phyloP scores from a whole-genome alignment of 2,113 vertebrate genomes.

The Danionella cerebrum region DNA sequence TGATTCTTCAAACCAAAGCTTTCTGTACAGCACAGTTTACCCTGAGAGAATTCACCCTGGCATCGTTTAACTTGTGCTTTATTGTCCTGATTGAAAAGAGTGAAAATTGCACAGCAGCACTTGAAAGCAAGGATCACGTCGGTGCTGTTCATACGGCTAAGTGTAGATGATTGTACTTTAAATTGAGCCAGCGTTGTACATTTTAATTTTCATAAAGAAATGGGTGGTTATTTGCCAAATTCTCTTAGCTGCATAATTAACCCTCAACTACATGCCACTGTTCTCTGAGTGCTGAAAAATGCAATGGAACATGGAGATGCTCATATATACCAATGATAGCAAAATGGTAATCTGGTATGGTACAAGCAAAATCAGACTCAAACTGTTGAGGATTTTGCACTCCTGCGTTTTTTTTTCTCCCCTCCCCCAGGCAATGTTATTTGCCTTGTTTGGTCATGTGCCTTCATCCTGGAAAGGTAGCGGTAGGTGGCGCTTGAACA shows the following conservation, averaged over 20 bases:
- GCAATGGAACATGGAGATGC: slow-evolving; percentile 61
- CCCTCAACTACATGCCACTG: slow-evolving; percentile 79
- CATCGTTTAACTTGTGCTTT: slow-evolving; percentile 10
- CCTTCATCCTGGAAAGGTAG: no score
- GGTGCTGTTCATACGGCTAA: slow-evolving; percentile 82
- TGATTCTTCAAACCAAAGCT: not conserved
- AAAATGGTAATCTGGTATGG: no score
- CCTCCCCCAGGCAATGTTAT: no score
- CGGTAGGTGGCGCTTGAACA: no score
- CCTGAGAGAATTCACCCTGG: not conserved
- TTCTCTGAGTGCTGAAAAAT: slow-evolving; percentile 79
- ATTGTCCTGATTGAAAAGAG: slow-evolving; percentile 31
- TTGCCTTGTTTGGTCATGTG: no score
- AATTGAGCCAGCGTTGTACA: slow-evolving; percentile 82
- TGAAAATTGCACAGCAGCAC: slow-evolving; percentile 27
- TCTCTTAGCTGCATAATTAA: slow-evolving; percentile 93
- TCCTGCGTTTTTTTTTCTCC: no score
- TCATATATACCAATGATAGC: slow-evolving; percentile 6
- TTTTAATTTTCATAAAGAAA: slow-evolving; percentile 96
- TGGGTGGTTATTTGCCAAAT: slow-evolving; percentile 83
- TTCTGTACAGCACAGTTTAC: not conserved
- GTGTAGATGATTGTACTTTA: slow-evolving; percentile 90
- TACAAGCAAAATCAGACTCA: no score
- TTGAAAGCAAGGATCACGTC: slow-evolving; percentile 39
- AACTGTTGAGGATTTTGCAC: no score